phyloP scores from a whole-genome alignment of 2,888 invertebrate genomes.

The Amiota mariae region DNA sequence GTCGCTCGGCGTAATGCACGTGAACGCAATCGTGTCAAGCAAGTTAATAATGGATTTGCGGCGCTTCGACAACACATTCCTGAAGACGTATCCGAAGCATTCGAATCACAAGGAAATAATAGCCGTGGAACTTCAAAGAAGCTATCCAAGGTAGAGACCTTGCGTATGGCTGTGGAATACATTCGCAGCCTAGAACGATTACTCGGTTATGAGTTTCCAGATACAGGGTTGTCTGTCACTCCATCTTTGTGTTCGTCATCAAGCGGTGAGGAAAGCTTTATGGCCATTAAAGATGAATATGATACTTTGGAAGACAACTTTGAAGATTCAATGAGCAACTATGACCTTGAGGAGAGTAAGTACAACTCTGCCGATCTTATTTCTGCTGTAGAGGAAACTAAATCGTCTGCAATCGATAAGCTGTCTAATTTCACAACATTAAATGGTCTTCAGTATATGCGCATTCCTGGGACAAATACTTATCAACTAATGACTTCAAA shows the following conservation, averaged over 20 bases:
- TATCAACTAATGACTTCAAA: constrained; percentile 79
- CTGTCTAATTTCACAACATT: constrained; percentile 74
- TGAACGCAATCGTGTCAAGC: constrained; percentile 93
- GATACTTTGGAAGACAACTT: constrained; percentile 60
- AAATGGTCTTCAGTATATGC: constrained; percentile 76
- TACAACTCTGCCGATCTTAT: constrained; percentile 31
- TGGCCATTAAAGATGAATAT: constrained; percentile 69
- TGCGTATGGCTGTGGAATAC: constrained; percentile 92
- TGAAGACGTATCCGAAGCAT: constrained; percentile 83
- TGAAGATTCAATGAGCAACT: constrained; percentile 67
- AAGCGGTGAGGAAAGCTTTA: constrained; percentile 69
- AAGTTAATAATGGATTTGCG: constrained; percentile 93
- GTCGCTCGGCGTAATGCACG: constrained; percentile 92
- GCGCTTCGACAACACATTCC: constrained; percentile 91
- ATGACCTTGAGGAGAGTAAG: constrained; percentile 62
- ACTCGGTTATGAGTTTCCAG: constrained; percentile 78
- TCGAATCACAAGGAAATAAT: constrained; percentile 77
- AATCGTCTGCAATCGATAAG: constrained; percentile 44
- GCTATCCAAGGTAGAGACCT: constrained; percentile 89
- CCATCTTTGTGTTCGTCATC: constrained; percentile 38
- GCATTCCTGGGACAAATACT: constrained; percentile 77
- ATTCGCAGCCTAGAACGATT: constrained; percentile 86
- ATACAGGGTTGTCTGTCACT: constrained; percentile 40
- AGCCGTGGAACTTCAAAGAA: constrained; percentile 80
- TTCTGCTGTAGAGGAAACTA: constrained; percentile 1